These are phyloP conservation scores for Calidris pugnax DNA, from an alignment of 2,113 vertebrate genomes.

Conservation along the genomic window DNA sequence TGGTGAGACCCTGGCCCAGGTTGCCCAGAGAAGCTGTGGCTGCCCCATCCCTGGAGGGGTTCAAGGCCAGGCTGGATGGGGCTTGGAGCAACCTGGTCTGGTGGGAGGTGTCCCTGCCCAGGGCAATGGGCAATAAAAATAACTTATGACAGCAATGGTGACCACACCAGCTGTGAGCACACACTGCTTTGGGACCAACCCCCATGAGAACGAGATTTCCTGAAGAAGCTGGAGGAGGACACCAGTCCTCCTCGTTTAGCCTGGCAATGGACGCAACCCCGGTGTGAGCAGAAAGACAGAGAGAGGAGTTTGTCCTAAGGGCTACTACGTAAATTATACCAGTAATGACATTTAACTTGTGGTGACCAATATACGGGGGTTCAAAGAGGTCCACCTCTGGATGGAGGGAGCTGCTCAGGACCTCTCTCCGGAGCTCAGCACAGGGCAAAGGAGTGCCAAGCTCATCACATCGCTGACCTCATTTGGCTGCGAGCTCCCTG, in stretches of 20 bases:
- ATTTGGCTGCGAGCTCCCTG: not conserved
- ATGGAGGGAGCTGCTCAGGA: not conserved
- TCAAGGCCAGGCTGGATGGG: too few species aligned
- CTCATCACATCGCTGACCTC: rapidly evolving
- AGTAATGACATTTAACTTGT: not conserved
- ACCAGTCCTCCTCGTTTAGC: not conserved
- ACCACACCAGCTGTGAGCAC: not conserved
- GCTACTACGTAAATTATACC: rapidly evolving
- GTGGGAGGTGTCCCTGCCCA: too few species aligned
- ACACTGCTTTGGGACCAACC: not conserved
- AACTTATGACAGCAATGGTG: not conserved
- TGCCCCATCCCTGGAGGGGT: too few species aligned
- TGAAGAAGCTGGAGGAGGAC: not conserved
- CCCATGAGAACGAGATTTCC: rapidly evolving
- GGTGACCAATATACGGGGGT: rapidly evolving
- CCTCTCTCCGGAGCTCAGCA: rapidly evolving
- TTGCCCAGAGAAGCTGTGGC: not conserved
- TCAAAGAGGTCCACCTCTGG: rapidly evolving
- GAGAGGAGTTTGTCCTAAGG: not conserved
- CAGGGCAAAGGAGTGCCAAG: not conserved
- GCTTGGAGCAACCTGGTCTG: too few species aligned
- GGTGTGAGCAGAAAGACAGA: rapidly evolving
- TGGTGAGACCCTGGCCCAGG: not conserved
- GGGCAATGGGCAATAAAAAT: not conserved
- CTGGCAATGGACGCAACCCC: rapidly evolving